phyloP scores from a whole-genome alignment of 2,888 invertebrate genomes.

The Nemotelus nigrinus region DNA sequence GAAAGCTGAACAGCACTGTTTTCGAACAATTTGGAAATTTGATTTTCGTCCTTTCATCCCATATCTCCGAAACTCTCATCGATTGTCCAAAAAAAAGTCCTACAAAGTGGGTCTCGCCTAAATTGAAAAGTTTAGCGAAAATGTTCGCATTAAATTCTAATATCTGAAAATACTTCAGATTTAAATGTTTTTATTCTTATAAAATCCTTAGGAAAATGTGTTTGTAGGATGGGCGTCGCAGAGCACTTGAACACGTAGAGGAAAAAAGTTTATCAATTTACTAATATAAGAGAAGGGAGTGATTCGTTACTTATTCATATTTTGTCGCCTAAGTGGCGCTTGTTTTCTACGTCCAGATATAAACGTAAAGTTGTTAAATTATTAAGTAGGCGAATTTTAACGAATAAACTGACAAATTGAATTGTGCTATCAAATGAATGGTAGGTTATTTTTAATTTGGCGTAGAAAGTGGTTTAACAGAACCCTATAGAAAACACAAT shows the following conservation, averaged over 20 bases:
- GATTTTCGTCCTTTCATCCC: constrained; percentile 21
- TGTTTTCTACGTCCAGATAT: background rate
- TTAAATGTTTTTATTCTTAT: constrained; percentile 15
- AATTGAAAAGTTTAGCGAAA: constrained; percentile 28
- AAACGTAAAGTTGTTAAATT: background rate
- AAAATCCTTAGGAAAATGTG: no score
- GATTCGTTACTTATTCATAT: background rate
- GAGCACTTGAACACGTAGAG: no score
- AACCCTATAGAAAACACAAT: no score
- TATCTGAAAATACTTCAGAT: constrained; percentile 27
- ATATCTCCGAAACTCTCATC: no score
- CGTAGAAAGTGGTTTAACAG: no score
- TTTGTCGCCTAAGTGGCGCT: background rate
- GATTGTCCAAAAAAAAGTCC: no score
- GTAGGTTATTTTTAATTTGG: no score
- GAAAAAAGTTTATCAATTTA: no score
- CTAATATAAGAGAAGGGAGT: background rate
- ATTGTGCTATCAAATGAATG: no score
- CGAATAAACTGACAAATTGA: no score
- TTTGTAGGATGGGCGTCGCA: no score
- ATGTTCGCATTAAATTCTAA: constrained; percentile 22
- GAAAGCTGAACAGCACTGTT: constrained; percentile 27
- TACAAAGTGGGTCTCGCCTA: background rate
- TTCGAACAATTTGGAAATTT: constrained; percentile 32
- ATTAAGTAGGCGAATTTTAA: no score